A percentile compares a stretch with the other conserved stretches of the same genome.
phyloP scores from a whole-genome alignment of 2,888 invertebrate genomes.

The Cryptophagus acutangulus region DNA sequence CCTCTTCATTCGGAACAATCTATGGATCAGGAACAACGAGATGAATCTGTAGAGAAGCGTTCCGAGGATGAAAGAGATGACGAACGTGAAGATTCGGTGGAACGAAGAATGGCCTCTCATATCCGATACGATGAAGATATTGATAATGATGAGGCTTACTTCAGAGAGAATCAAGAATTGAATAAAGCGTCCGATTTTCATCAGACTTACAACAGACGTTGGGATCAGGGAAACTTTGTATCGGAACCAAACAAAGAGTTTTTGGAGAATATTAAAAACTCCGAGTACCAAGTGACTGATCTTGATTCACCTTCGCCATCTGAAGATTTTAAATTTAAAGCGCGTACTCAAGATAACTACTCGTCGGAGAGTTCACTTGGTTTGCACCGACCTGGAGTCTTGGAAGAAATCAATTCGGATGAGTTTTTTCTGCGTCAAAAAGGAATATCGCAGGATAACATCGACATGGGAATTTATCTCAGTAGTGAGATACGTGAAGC shows the following conservation, averaged over 20 bases:
- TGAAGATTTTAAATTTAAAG: slow-evolving; percentile 35
- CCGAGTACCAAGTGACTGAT: slow-evolving; percentile 32
- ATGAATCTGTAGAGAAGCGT: slow-evolving; percentile 3
- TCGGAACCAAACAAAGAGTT: slow-evolving; percentile 20
- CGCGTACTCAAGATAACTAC: slow-evolving; percentile 47
- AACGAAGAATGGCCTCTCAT: slow-evolving; percentile 41
- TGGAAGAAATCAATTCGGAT: slow-evolving; percentile 83
- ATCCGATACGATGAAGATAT: slow-evolving; percentile 45
- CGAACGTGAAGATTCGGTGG: slow-evolving; percentile 40
- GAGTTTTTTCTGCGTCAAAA: slow-evolving; percentile 81
- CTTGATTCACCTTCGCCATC: slow-evolving; percentile 37
- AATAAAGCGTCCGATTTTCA: slow-evolving; percentile 39
- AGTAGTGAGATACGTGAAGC: slow-evolving; percentile 77
- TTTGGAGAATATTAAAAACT: slow-evolving; percentile 16
- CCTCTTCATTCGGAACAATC: slow-evolving; percentile 44
- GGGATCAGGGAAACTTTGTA: slow-evolving; percentile 45
- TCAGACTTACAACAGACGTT: slow-evolving; percentile 42
- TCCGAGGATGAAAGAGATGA: slow-evolving; percentile 18
- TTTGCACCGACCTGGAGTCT: slow-evolving; percentile 56
- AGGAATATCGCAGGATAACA: slow-evolving; percentile 77
- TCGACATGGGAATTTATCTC: slow-evolving; percentile 71
- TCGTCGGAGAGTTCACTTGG: slow-evolving; percentile 59
- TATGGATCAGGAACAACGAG: slow-evolving; percentile 30
- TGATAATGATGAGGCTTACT: slow-evolving; percentile 50
- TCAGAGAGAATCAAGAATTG: slow-evolving; percentile 53